Base-by-base conservation (phyloP, 2,888 invertebrate species). In the Lacanobia oleracea region DNA sequence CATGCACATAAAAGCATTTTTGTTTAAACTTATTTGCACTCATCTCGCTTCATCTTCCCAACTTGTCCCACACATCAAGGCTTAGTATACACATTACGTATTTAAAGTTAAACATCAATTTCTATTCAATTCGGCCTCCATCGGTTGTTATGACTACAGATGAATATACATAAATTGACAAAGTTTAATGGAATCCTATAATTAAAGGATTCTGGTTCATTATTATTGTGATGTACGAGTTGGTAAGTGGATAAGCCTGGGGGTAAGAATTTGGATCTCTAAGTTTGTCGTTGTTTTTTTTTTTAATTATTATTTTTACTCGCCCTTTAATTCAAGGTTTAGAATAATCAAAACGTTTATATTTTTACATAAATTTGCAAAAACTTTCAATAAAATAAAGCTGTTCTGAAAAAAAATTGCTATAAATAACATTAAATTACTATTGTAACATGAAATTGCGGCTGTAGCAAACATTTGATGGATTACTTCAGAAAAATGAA, bases 71-170 rank as follows among this genome's bases (percentile, higher is more conserved):
- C 6, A 63, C 65, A 37, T 8, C 27, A 66, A 75, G 53, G 60
- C 71, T 77, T 64, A 62, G 75, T 79, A 71, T 67, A 79, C 66
- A 77, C 73, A 75, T 82, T 86, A 81, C 71, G 82, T 80, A 83
- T 87, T 86, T 86, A 75, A 86, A 87, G 79, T 85, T 87, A 85
- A 87, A 86, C 88, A 82, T 81, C 81, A 78, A 85, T 87, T 87
- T 86, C 84, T 81, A 86, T 87, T 87, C 87, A 80, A 80, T 87
- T 79, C 78, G 68, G 56, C 59, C 37, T 64, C 54, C 74, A 75
- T 77, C 64, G 27, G 62, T 72, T 80, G 79, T 74, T 81, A 82
- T 76, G 68, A 69, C 77, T 75, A 56, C 69, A 65, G 67, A 79
- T 86, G 74, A 78, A 86, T 79, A 69, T 74, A 72, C 71, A 78